Base-by-base conservation (phyloP, 2,113 vertebrate genomes). In the Zosterops pallidus region DNA sequence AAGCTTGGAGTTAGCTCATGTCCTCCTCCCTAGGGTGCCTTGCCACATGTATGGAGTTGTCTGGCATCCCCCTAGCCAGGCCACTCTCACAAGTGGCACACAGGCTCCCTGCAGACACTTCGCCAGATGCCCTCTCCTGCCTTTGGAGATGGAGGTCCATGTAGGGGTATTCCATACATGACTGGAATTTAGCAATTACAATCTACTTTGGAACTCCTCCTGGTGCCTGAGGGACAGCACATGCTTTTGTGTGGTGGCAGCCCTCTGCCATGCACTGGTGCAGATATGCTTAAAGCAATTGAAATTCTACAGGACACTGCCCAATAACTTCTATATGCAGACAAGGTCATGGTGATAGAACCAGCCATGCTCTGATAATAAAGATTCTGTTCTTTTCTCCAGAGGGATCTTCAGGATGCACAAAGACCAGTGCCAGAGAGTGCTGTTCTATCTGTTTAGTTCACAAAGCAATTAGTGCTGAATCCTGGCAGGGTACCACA, bases 101-200 rank as follows among this genome's bases (percentile, higher is more conserved):
- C 5, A 21, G 47, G 11, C 12, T 90, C n/a, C 13, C 12, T 0
- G 0, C 49, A 69, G 67, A 44, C 15, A 23, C 62, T 89, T 18
- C 17, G 19, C 15, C 5, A 19, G 31, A 41, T 83, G 50, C 31
- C 15, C 7, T 53, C 78, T 53, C 42, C 59, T 60, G 28, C 52
- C 50, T 62, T 24, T 42, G 77, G 31, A 60, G 60, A 15, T 28
- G 37, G 67, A 35, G 24, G 22, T 69, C 53, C 17, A 3, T 18
- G 20, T 0, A 25, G 22, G 11, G 12, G 3, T 53, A 35, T 52
- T 80, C 59, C 35, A 26, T 4, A 37, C 25, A 12, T 29, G 29
- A 35, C 28, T 41, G 24, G 75, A 62, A 65, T 74, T 53, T 20
- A 62, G n/a, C 13, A 12, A 56, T 85, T 72, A 28, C 11, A 52